These are phyloP conservation scores for Trachythela sp. DNA, from an alignment of 64 coral and sea anemone genomes.

Conservation along the genomic window DNA sequence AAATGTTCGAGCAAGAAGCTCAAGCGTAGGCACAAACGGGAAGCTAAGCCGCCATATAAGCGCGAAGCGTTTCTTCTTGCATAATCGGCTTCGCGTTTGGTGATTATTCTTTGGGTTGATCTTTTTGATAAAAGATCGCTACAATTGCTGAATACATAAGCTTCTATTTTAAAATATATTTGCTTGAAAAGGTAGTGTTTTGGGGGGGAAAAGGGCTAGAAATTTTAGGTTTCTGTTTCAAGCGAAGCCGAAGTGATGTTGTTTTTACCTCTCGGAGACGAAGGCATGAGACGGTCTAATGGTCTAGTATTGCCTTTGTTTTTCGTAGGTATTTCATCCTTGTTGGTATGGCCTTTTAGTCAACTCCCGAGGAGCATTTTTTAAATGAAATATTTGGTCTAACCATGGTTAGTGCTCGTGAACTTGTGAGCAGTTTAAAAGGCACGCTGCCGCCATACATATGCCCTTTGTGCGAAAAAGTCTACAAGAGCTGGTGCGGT, in stretches of 20 bases:
- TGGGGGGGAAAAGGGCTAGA: not conserved
- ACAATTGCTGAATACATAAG: not conserved
- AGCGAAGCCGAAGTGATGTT: not conserved
- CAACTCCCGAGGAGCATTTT: not conserved
- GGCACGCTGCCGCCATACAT: conserved; percentile 82
- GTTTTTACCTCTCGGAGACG: not conserved
- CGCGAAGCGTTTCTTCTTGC: not conserved
- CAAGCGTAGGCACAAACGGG: not conserved
- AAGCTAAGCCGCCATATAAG: not conserved
- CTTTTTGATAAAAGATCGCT: not conserved
- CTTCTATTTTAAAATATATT: not conserved
- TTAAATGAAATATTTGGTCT: conserved; percentile 24
- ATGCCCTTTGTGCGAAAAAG: conserved; percentile 98
- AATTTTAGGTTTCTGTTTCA: not conserved
- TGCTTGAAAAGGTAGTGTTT: not conserved
- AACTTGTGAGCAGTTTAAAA: conserved; percentile 84
- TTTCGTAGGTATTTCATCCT: not conserved
- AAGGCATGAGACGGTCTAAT: not conserved
- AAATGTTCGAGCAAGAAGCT: not conserved
- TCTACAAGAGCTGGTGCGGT: conserved; percentile 99
- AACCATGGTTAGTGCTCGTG: conserved; percentile 80
- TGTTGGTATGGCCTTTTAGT: not conserved
- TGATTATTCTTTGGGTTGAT: not conserved
- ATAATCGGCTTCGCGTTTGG: not conserved
- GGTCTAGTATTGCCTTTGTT: not conserved